Percentiles rank a stretch among this genome's conserved stretches.
Evolutionary conservation across 2,888 invertebrate genomes (phyloP).

Genomic region (Hirtodrosophila confusa): DNA sequence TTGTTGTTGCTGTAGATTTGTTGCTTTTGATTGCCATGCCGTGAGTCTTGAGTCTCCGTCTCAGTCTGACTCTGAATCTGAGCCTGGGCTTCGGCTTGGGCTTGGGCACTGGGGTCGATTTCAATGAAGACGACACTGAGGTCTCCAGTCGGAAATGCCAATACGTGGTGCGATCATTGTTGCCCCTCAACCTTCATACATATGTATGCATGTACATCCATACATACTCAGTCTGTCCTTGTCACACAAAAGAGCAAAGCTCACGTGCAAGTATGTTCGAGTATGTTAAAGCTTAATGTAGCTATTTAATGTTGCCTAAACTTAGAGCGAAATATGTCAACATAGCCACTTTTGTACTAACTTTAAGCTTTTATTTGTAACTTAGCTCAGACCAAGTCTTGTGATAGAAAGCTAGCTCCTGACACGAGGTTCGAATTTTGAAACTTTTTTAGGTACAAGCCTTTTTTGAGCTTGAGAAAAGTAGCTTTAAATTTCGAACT

Average conservation of each 20-base stretch:
- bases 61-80: conserved; percentile 16
- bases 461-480: too few species aligned
- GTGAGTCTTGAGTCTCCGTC: conserved; percentile 39
- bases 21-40: conserved; percentile 71
- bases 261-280: neutral
- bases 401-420: too few species aligned
- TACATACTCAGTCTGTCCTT: conserved; percentile 6
- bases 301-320: conserved; percentile 13
- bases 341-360: too few species aligned
- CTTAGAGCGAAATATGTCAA: conserved; percentile 10
- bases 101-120: conserved; percentile 57
- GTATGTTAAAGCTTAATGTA: conserved; percentile 12
- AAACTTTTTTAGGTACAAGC: too few species aligned
- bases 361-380: too few species aligned
- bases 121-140: conserved; percentile 63
- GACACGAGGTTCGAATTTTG: too few species aligned
- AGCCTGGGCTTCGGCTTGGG: conserved; percentile 15
- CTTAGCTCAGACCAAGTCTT: too few species aligned
- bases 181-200: conserved; percentile 12
- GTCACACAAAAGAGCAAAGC: neutral
- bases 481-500: too few species aligned
- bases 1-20: conserved; percentile 75
- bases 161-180: conserved; percentile 46
- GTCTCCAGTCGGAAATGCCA: conserved; percentile 71
- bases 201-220: neutral